Evolutionary conservation across 2,113 vertebrate species (phyloP).

Genomic region (Podiceps cristatus): DNA sequence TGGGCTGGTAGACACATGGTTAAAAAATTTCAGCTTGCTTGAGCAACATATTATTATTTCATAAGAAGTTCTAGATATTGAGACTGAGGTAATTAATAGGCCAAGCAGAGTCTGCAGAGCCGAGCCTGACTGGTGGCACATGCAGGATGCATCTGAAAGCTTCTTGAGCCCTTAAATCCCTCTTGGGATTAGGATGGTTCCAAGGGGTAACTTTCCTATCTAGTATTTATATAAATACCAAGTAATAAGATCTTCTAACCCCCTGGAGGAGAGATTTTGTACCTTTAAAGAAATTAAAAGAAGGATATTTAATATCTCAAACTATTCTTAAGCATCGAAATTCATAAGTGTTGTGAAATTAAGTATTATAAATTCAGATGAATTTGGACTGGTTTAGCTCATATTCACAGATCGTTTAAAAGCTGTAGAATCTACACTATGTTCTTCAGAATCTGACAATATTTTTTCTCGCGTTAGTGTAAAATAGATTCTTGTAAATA

Average conservation of each 20-base stretch:
- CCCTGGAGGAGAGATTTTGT: neutral
- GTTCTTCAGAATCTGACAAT: neutral
- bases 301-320: slow-evolving; percentile 1
- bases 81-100: slow-evolving; percentile 8
- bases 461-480: neutral
- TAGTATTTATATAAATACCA: neutral
- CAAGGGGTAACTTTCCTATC: neutral
- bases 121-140: neutral
- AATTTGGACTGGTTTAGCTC: neutral
- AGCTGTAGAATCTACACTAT: neutral
- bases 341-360: neutral
- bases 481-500: neutral
- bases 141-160: neutral
- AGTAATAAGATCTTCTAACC: neutral
- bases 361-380: neutral
- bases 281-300: slow-evolving; percentile 14
- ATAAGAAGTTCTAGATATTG: neutral
- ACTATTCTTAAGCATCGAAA: neutral
- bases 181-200: neutral
- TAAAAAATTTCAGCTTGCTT: neutral
- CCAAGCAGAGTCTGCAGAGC: neutral
- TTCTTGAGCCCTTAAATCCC: slow-evolving; percentile 1
- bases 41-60: neutral
- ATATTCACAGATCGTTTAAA: neutral
- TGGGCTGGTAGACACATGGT: neutral